Percentiles rank a stretch among this genome's conserved stretches.
Conservation (phyloP, 2,888 invertebrate species). For the Chloroclystis v-ata region DNA sequence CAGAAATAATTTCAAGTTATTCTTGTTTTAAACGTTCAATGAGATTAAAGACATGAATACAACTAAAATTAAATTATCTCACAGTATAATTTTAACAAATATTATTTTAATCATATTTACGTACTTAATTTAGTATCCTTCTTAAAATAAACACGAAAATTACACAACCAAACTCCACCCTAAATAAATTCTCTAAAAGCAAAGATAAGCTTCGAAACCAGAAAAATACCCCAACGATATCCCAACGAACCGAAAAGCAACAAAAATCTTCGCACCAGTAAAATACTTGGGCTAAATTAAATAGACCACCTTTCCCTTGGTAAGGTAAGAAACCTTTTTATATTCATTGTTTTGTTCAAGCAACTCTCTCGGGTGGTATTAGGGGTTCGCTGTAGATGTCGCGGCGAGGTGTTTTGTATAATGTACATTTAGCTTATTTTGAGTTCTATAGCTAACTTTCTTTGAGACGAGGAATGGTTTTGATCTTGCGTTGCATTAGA, state of each 20-base stretch:
- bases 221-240: conserved; percentile 2
- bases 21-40: too few species aligned
- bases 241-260: background rate
- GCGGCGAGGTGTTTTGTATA: conserved; percentile 15
- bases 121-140: too few species aligned
- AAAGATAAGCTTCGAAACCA: background rate
- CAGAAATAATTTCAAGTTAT: background rate
- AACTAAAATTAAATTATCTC: too few species aligned
- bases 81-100: too few species aligned
- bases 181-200: too few species aligned
- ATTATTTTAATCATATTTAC: too few species aligned
- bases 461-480: too few species aligned
- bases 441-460: too few species aligned
- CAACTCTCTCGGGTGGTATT: conserved; percentile 33
- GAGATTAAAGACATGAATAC: too few species aligned
- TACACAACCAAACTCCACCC: too few species aligned
- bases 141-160: too few species aligned
- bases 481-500: too few species aligned
- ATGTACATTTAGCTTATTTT: background rate
- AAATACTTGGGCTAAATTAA: conserved; percentile 5
- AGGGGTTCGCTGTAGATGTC: conserved; percentile 32
- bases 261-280: background rate
- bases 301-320: conserved; percentile 1
- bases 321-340: conserved; percentile 31
- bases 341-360: conserved; percentile 44